phyloP scores from a whole-genome alignment of 1,140 invertebrate species.

The Scaptomyza montana region DNA sequence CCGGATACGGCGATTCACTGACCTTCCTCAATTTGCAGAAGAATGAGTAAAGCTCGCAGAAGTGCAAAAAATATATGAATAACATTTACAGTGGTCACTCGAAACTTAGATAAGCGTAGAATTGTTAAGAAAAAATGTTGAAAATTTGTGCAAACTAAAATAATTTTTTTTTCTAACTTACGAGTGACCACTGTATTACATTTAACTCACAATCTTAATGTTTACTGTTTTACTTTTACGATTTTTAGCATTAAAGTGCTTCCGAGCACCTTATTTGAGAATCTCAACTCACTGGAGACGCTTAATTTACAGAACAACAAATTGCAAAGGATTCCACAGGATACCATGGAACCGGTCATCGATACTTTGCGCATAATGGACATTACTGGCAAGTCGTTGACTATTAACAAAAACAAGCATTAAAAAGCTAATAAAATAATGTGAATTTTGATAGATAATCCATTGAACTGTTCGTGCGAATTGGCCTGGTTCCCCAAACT shows the following conservation, averaged over 20 bases:
- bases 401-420: not conserved
- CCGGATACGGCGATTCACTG: conserved; percentile 95
- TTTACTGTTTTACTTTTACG: not conserved
- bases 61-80: not conserved
- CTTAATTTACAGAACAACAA: conserved; percentile 95
- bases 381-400: conserved; percentile 89
- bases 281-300: conserved; percentile 94
- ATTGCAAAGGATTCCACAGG: conserved; percentile 90
- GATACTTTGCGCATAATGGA: conserved; percentile 93
- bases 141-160: too few species aligned
- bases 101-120: not conserved
- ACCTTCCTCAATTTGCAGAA: conserved; percentile 96
- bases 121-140: too few species aligned
- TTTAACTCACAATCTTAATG: not conserved
- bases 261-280: conserved; percentile 91
- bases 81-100: not conserved
- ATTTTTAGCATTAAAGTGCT: conserved; percentile 89
- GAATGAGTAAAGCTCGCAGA: conserved; percentile 89
- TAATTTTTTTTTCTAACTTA: not conserved
- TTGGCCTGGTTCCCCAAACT: conserved; percentile 93
- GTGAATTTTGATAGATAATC: conserved; percentile 89
- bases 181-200: not conserved
- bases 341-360: conserved; percentile 94
- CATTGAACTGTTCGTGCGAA: conserved; percentile 93
- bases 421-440: not conserved